These are phyloP conservation scores for Lagocephalus sceleratus DNA, from an alignment of 2,797 vertebrate species.

Conservation along the genomic window DNA sequence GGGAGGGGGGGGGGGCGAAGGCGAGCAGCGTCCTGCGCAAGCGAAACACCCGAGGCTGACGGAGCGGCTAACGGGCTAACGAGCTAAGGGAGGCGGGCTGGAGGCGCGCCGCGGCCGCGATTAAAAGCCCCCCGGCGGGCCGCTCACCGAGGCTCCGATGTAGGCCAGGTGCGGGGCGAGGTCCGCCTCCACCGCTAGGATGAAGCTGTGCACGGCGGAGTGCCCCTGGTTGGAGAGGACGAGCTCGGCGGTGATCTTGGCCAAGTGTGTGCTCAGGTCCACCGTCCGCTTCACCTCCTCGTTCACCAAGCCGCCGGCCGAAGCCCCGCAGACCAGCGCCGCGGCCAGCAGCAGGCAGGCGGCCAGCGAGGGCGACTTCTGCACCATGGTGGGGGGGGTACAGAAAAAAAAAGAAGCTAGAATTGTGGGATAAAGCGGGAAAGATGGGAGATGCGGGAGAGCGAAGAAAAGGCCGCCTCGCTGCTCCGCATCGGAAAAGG, in stretches of 20 bases:
- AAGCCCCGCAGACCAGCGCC: constrained; percentile 36
- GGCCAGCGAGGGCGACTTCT: constrained; percentile 26
- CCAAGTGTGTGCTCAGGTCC: constrained; percentile 91
- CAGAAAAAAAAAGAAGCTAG: background rate
- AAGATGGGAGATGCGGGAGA: constrained; percentile 42
- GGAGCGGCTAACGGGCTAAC: constrained; percentile 22
- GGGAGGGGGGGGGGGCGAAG: too few relatives aligned
- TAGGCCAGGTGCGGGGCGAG: constrained; percentile 85
- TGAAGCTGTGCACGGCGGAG: constrained; percentile 77
- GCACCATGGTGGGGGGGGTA: constrained; percentile 78
- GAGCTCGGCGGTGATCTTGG: constrained; percentile 89
- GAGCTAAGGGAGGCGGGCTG: constrained; percentile 16
- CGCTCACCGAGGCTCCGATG: constrained; percentile 88
- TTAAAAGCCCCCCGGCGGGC: too few relatives aligned
- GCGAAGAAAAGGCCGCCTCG: constrained; percentile 67
- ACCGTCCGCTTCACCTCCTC: constrained; percentile 91
- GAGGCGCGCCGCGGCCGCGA: too few relatives aligned
- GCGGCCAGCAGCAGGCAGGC: constrained; percentile 54
- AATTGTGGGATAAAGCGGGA: background rate
- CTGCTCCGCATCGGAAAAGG: constrained; percentile 63
- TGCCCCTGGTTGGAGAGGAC: constrained; percentile 81
- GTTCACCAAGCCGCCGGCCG: constrained; percentile 78
- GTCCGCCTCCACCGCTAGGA: constrained; percentile 85
- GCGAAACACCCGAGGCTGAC: background rate
- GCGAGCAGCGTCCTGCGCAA: too few relatives aligned